phyloP scores from a whole-genome alignment of 2,113 vertebrate species.

The Hippocampus barbouri region DNA sequence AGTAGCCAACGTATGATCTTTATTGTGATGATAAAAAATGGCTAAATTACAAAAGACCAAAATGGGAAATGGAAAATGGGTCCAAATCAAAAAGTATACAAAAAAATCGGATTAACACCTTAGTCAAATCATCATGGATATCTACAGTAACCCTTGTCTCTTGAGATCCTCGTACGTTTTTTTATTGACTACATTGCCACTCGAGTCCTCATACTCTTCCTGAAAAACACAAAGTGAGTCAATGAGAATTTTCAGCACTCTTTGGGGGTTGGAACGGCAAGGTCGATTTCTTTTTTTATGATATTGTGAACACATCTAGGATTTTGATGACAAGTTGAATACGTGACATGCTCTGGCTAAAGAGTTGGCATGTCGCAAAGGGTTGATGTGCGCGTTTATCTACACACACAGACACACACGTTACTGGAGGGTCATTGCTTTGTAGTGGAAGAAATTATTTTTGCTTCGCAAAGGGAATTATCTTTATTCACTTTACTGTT shows the following conservation, averaged over 20 bases:
- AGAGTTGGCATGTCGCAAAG: too few relatives aligned
- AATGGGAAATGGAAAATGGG: slow-evolving; percentile 4
- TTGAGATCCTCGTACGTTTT: slow-evolving; percentile 98
- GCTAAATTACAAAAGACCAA: slow-evolving; percentile 42
- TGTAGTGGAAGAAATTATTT: too few relatives aligned
- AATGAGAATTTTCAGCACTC: neutral
- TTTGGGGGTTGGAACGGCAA: too few relatives aligned
- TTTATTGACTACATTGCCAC: slow-evolving; percentile 96
- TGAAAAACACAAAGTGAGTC: slow-evolving; percentile 41
- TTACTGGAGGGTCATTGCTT: too few relatives aligned
- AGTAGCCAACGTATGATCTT: slow-evolving; percentile 17
- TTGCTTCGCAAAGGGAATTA: too few relatives aligned
- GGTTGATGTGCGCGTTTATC: too few relatives aligned
- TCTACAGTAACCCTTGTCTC: slow-evolving; percentile 90
- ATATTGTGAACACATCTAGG: too few relatives aligned
- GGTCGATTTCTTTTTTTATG: neutral
- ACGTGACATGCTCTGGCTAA: too few relatives aligned
- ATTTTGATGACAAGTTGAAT: too few relatives aligned
- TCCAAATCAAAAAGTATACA: neutral
- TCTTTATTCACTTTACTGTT: too few relatives aligned
- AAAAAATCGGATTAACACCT: neutral
- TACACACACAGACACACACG: too few relatives aligned
- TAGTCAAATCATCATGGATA: neutral
- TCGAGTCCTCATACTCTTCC: slow-evolving; percentile 98
- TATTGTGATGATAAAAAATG: slow-evolving; percentile 52